Evolutionary conservation across 2,888 invertebrate species (phyloP).

Genomic region (Koerneria pararmatus): DNA sequence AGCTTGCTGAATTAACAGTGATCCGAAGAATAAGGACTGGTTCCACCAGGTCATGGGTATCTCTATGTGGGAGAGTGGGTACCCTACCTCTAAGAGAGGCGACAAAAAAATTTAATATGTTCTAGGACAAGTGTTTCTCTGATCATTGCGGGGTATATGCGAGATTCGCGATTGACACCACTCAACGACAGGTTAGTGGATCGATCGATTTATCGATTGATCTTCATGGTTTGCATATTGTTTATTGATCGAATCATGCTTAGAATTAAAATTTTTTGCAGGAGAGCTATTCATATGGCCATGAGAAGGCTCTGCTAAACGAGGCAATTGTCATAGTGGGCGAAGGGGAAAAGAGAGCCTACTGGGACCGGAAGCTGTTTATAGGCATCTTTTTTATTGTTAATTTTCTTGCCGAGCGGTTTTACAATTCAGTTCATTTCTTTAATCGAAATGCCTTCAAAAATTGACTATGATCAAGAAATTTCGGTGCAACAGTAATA

Average conservation of each 20-base stretch:
- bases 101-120: no score
- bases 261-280: conserved; percentile 30
- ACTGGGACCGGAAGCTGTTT: conserved; percentile 41
- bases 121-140: conserved; percentile 47
- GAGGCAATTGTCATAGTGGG: conserved; percentile 45
- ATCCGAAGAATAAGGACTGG: no score
- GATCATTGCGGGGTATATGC: conserved; percentile 56
- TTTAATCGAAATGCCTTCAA: background rate
- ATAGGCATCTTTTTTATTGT: conserved; percentile 28
- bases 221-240: background rate
- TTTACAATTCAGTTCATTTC: background rate
- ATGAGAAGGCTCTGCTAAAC: conserved; percentile 37
- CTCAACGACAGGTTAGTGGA: conserved; percentile 31
- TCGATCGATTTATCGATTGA: conserved; percentile 14
- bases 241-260: conserved; percentile 17
- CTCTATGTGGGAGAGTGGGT: no score
- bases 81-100: no score
- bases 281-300: conserved; percentile 36
- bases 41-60: no score
- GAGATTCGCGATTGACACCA: conserved; percentile 38
- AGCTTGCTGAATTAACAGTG: no score
- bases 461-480: background rate
- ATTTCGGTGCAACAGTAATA: background rate
- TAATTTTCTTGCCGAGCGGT: background rate
- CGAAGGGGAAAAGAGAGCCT: conserved; percentile 51